These are phyloP conservation scores for Ceratina australensis DNA, from an alignment of 1,140 invertebrate species.

Conservation along the genomic window DNA sequence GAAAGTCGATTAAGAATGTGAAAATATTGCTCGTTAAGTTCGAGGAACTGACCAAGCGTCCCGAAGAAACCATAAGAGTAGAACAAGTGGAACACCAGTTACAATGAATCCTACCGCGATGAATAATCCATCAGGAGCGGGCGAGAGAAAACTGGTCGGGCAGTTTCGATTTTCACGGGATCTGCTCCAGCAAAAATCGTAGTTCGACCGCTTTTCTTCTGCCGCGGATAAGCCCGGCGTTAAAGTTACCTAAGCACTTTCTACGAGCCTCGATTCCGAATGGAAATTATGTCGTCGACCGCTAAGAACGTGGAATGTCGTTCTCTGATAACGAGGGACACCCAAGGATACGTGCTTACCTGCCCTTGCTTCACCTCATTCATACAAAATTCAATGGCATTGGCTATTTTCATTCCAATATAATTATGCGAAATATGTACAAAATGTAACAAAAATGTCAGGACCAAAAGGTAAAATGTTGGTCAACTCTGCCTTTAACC, in stretches of 20 bases:
- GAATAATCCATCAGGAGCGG: not conserved
- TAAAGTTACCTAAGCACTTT: conserved; percentile 54
- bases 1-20: no score
- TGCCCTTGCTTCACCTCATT: not conserved
- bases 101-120: not conserved
- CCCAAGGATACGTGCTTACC: conserved; percentile 17
- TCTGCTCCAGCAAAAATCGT: conserved; percentile 34
- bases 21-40: no score
- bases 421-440: no score
- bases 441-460: no score
- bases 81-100: not conserved
- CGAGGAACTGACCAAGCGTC: no score
- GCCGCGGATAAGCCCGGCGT: conserved; percentile 14
- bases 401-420: no score
- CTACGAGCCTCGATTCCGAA: conserved; percentile 41
- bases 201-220: conserved; percentile 8
- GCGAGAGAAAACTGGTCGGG: conserved; percentile 39
- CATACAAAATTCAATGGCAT: not conserved
- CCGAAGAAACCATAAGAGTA: no score
- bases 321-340: conserved; percentile 35
- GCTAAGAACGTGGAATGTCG: conserved; percentile 42
- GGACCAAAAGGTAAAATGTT: no score
- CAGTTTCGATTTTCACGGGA: conserved; percentile 54
- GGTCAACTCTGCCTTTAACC: no score
- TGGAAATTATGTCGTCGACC: conserved; percentile 44